These are phyloP conservation scores for Phalangium opilio DNA, from an alignment of 2,888 invertebrate genomes.

Conservation along the genomic window DNA sequence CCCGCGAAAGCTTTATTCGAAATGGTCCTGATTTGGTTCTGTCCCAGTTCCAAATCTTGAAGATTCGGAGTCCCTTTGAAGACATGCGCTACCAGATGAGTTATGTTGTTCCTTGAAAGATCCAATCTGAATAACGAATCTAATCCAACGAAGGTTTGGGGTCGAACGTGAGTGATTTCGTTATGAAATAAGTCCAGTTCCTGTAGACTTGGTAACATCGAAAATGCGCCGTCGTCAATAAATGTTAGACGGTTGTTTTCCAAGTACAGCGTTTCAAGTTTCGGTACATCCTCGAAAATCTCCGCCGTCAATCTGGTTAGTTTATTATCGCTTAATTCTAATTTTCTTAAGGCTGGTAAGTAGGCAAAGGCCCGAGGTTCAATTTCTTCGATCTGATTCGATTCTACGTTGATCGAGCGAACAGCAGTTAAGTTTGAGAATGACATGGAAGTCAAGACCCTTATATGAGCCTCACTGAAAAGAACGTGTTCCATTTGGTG, in stretches of 20 bases:
- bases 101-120: slow-evolving; percentile 12
- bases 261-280: slow-evolving; percentile 7
- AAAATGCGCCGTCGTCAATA: slow-evolving; percentile 11
- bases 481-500: slow-evolving; percentile 2
- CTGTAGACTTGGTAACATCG: slow-evolving; percentile 9
- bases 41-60: slow-evolving; percentile 10
- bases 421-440: slow-evolving; percentile 7
- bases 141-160: slow-evolving; percentile 11
- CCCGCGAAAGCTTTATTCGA: slow-evolving; percentile 8
- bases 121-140: slow-evolving; percentile 9
- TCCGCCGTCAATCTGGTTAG: slow-evolving; percentile 6
- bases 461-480: slow-evolving; percentile 8
- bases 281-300: slow-evolving; percentile 2
- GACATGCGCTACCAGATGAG: slow-evolving; percentile 9
- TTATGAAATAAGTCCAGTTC: slow-evolving; percentile 13
- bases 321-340: slow-evolving; percentile 7
- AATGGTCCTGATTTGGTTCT: slow-evolving; percentile 9
- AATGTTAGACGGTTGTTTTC: slow-evolving; percentile 12
- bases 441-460: slow-evolving; percentile 1
- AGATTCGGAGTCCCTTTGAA: slow-evolving; percentile 9
- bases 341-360: slow-evolving; percentile 10
- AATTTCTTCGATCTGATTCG: slow-evolving; percentile 7
- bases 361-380: slow-evolving; percentile 4
- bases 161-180: slow-evolving; percentile 9
- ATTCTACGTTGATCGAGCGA: slow-evolving; percentile 7